Base-by-base conservation (phyloP, 35 echinoderm and acorn worm species). In the Apostichopus californicus region DNA sequence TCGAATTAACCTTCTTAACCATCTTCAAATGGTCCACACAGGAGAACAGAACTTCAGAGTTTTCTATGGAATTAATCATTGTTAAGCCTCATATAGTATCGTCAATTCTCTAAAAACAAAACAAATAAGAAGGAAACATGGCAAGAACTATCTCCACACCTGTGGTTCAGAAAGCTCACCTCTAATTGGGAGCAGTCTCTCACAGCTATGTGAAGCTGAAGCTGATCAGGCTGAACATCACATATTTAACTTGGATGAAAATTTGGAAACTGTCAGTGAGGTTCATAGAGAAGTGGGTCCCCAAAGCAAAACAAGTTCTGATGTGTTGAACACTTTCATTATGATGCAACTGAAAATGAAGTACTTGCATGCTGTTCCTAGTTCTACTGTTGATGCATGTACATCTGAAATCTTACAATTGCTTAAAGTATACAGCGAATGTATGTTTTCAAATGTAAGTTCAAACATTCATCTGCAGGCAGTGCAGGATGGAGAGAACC, bases 51-150 rank as follows among this genome's bases (percentile, higher is more conserved):
- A 81, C 46, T 81, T 81, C 78, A 81, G 6, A 52, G 78, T 81
- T 1, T n/a, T 81, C 26, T 81, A 6, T 52, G 78, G 78, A 14
- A 81, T 81, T 81, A 26, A 81, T 81, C 78, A 81, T 53, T 81
- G 78, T 81, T 2, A 81, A 81, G 78, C 78, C n/a, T 81, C 78
- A 81, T 81, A 81, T 81, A 81, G 53, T 81, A 81, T 81, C 55
- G 78, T 81, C 11, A 81, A 81, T 52, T 81, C 78, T 81, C 46
- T 81, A 6, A 81, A 81, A 28, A 25, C 25, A 80, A 81, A 81
- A 26, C 78, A 81, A 1, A 28, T 81, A 26, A n/a, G 78, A 81
- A 81, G 78, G 78, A 81, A 81, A 28, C 26, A 28, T 28, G 26
- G 26, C 26, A 28, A 28, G 26, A 28, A 28, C 26, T 28, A 81